These are phyloP conservation scores for Epirrhoe tristata DNA, from an alignment of 2,888 invertebrate species.

Conservation along the genomic window DNA sequence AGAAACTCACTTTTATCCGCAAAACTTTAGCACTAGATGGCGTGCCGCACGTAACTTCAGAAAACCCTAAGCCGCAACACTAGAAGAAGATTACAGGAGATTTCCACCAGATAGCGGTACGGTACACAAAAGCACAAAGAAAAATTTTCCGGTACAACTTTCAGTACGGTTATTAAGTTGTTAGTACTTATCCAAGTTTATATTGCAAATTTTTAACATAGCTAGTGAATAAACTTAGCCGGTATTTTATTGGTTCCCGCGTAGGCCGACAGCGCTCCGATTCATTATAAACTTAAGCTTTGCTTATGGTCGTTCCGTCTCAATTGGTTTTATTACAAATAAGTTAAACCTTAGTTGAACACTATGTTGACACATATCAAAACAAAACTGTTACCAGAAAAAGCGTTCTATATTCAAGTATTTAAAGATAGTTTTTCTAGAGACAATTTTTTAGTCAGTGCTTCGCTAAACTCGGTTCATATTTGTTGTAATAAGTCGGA, in stretches of 20 bases:
- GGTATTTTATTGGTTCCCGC: conserved; percentile 16
- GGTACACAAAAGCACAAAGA: conserved; percentile 6
- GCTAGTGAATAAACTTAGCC: conserved; percentile 5
- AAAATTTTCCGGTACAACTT: conserved; percentile 18
- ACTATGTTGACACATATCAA: no score
- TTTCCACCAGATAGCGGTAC: conserved; percentile 24
- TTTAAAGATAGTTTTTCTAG: no score
- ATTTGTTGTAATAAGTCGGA: no score
- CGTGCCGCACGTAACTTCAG: background rate
- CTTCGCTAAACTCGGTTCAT: no score
- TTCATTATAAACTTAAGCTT: no score
- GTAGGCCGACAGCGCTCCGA: background rate
- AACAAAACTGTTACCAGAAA: no score
- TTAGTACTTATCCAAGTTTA: conserved; percentile 9
- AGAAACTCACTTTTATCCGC: no score
- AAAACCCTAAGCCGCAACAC: background rate
- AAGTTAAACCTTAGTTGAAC: no score
- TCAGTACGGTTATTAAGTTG: background rate
- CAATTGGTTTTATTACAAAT: no score
- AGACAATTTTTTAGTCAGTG: no score
- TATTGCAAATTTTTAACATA: conserved; percentile 16
- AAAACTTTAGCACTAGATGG: conserved; percentile 1
- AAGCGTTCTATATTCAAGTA: no score
- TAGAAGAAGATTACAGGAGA: conserved; percentile 2
- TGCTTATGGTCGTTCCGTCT: no score